Percentiles rank a stretch among this genome's conserved stretches.
Evolutionary conservation across 2,113 vertebrate genomes (phyloP).

Genomic region (Telmatochromis bifrenatus): DNA sequence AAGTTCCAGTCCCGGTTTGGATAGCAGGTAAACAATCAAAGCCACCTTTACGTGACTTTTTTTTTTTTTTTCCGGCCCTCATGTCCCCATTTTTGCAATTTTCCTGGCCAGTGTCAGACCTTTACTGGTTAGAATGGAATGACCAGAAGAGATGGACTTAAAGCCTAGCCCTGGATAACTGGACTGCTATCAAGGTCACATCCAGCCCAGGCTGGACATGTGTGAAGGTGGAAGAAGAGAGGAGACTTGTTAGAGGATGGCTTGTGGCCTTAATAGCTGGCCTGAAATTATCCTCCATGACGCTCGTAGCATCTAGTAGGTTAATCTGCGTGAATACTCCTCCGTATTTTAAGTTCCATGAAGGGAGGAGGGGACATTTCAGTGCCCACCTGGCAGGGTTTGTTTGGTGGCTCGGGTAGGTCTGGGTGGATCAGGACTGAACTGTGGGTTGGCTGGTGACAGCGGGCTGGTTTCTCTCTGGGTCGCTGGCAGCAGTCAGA

Average conservation of each 20-base stretch:
- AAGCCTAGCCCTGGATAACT: neutral
- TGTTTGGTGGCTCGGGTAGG: neutral
- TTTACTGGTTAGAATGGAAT: neutral
- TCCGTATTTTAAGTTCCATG: neutral
- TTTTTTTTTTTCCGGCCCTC: neutral
- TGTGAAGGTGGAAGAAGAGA: neutral
- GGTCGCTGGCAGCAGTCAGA: conserved; percentile 32
- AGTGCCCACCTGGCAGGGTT: neutral
- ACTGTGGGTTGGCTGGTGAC: conserved; percentile 33
- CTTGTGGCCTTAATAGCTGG: neutral
- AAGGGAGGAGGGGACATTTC: neutral
- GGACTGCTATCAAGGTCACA: neutral
- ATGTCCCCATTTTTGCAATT: neutral
- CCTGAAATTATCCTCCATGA: neutral
- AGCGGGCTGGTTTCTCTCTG: conserved; percentile 40
- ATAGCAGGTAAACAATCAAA: neutral
- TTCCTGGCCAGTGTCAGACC: neutral
- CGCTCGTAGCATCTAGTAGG: neutral
- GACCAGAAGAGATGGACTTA: neutral
- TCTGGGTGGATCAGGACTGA: neutral
- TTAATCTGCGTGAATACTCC: neutral
- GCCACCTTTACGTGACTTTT: neutral
- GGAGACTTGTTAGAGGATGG: neutral
- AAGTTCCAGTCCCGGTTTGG: neutral
- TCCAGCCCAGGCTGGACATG: neutral